phyloP scores from a whole-genome alignment of 2,797 vertebrate species.

The Rachycentron canadum region DNA sequence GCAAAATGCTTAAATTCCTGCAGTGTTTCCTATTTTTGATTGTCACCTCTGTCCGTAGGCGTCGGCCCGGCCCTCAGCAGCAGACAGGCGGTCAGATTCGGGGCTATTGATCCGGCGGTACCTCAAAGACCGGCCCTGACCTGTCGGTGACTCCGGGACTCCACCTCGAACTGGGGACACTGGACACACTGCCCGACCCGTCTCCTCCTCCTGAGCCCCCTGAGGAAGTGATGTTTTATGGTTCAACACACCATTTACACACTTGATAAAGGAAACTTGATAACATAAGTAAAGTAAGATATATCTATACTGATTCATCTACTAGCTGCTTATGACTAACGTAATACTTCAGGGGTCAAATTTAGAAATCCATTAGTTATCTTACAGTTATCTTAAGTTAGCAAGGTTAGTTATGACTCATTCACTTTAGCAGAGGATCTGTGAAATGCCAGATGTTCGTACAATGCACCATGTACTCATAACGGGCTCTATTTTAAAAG shows the following conservation, averaged over 20 bases:
- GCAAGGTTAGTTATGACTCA: too few species aligned
- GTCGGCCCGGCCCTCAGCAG: slow-evolving; percentile 90
- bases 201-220: slow-evolving; percentile 92
- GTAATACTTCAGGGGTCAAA: too few species aligned
- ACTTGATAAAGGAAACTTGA: background rate
- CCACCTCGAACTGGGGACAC: slow-evolving; percentile 88
- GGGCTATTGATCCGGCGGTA: slow-evolving; percentile 95
- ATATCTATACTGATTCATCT: too few species aligned
- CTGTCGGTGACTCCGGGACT: slow-evolving; percentile 90
- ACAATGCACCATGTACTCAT: too few species aligned
- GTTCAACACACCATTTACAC: background rate
- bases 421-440: too few species aligned
- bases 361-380: too few species aligned
- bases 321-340: too few species aligned
- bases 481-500: too few species aligned
- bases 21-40: background rate
- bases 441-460: too few species aligned
- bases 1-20: background rate
- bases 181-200: slow-evolving; percentile 87
- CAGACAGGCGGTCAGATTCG: slow-evolving; percentile 94
- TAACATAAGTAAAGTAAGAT: background rate
- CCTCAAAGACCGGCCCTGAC: slow-evolving; percentile 90
- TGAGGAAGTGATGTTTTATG: slow-evolving; percentile 55
- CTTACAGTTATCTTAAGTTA: too few species aligned
- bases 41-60: slow-evolving; percentile 91